Conservation (phyloP, 2,113 vertebrate genomes). For the Mionectes macconnelli region DNA sequence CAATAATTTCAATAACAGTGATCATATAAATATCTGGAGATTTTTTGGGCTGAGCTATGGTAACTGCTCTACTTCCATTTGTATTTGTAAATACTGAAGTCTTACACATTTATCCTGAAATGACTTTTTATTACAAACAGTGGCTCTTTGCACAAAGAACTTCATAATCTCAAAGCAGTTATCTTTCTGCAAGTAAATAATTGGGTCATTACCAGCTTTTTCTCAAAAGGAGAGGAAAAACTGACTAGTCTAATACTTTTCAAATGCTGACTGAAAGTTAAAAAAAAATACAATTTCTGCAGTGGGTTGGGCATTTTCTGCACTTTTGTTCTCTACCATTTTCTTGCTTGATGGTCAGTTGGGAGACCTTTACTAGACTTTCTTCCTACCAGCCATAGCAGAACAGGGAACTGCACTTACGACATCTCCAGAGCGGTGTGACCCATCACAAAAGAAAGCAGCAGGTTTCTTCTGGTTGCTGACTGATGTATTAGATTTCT, state of each 20-base stretch:
- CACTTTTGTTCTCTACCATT: conserved; percentile 14
- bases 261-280: background rate
- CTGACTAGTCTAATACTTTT: background rate
- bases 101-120: background rate
- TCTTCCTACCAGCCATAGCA: conserved; percentile 70
- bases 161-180: background rate
- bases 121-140: background rate
- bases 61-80: background rate
- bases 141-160: background rate
- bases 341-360: conserved; percentile 58
- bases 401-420: conserved; percentile 74
- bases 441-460: conserved; percentile 59
- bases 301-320: background rate
- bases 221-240: background rate
- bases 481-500: conserved; percentile 50
- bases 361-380: conserved; percentile 44
- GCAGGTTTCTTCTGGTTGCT: conserved; percentile 64
- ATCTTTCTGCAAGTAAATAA: background rate
- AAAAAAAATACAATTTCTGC: background rate
- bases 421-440: conserved; percentile 57
- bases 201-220: background rate
- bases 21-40: background rate
- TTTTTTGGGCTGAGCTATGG: background rate
- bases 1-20: background rate
- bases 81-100: background rate